Conservation (phyloP, 1,140 invertebrate genomes). For the Aphis gossypii region DNA sequence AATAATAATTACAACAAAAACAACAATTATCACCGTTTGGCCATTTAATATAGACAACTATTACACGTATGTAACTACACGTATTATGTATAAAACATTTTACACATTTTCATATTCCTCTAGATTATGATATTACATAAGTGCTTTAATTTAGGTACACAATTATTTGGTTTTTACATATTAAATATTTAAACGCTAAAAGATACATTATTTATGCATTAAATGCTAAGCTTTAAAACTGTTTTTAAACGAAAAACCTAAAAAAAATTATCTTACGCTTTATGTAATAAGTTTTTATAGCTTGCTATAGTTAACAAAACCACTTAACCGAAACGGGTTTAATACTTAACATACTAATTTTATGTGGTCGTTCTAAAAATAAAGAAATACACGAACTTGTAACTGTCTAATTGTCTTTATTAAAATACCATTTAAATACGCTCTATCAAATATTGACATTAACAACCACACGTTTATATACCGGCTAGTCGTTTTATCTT, state of each 20-base stretch:
- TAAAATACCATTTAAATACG: background rate
- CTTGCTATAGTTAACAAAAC: background rate
- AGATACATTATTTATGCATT: background rate
- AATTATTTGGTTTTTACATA: background rate
- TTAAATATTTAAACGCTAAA: background rate
- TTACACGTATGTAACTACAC: too few relatives aligned
- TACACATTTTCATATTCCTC: too few relatives aligned
- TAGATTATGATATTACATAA: background rate
- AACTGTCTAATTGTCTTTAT: background rate
- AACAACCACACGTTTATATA: background rate
- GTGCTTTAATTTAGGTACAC: background rate
- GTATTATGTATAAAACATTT: too few relatives aligned
- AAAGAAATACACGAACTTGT: background rate
- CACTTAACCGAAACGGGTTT: background rate
- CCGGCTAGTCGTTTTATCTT: background rate
- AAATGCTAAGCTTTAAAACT: constrained; percentile 9
- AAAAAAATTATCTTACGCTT: background rate
- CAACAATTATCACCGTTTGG: too few relatives aligned
- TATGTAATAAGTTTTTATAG: background rate
- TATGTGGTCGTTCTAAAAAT: background rate
- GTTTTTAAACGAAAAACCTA: background rate
- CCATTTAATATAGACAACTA: too few relatives aligned
- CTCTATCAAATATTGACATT: background rate
- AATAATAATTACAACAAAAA: too few relatives aligned
- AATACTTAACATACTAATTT: background rate